Evolutionary conservation across 2,888 invertebrate species (phyloP), one percentile per base, ranked within the genome.

Genomic region (Embidobia sp.): DNA sequence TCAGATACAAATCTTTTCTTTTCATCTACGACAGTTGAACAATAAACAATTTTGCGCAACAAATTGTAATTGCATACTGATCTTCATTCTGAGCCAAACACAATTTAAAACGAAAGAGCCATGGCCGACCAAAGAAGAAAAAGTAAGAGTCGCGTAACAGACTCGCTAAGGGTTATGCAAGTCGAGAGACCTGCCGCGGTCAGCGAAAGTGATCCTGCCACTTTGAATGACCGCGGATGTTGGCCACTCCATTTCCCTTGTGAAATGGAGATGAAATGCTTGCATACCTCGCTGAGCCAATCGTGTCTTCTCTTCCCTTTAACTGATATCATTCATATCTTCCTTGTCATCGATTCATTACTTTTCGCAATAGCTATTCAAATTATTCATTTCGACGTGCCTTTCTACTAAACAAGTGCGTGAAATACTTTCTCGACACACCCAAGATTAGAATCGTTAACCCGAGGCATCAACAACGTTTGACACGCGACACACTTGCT

Each of bases 151-250:
- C 51, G 69, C 64, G 72, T 78, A 78, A 78, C 78, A 70, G 72
- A 48, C 61, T 70, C 49, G 35, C 67, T 53, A 63, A 75, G 70
- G 59, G 64, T 78, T 78, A 76, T 76, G 78, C 75, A 78, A 78
- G 72, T 33, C 70, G 51, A 37, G 37, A 72, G 75, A 72, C 77
- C 51, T 69, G 76, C 64, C 57, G 70, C 73, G 78, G 69, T 78
- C 74, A 78, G 78, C 69, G 74, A 78, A 78, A 78, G 74, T 78
- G 78, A 78, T 78, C 78, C 73, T 74, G 57, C 70, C 18, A 35
- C 70, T 78, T 70, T 66, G 74, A 75, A 75, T 78, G 75, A 72
- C 78, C 55, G 63, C 79, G 76, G 79, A 75, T 76, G 73, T 59
- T 76, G 76, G 64, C 55, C 79, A 75, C 67, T 73, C 73, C 51